Base-by-base conservation (phyloP, 2,888 invertebrate species). In the Cotesia congregata region DNA sequence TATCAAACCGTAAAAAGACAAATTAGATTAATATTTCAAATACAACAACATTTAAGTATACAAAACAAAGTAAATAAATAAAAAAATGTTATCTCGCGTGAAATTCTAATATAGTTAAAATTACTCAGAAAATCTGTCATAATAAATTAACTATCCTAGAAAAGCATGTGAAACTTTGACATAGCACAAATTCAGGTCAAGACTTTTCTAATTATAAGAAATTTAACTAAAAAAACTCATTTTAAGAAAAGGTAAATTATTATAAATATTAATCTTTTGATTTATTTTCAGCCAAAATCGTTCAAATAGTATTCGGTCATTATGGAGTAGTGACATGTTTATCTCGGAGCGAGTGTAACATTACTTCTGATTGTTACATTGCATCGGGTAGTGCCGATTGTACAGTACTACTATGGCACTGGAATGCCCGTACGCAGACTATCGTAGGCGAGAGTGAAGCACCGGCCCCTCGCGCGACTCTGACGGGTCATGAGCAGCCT, bases 301-400 rank as follows among this genome's bases (percentile, higher is more conserved):
- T 97, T 67, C 99, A 99, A 91, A 98, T 99, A 83, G 95, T 99
- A 74, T 99, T 98, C 91, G 99, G 99, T 0, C 99, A 99, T 91
- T 98, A 98, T 90, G 99, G 98, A 80, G 97, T 99, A 74, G 99
- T 99, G 83, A 99, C 99, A 9, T 99, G 99, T 90, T 92, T 99
- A 83, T 97, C 98, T 0, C 93, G 99, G 71, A 98, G 98, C 1
- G 99, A 99, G 90, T 98, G 98, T 90, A 98, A 98, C 91, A 97
- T 99, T 82, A 98, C 97, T n/a, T 97, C 97, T 0, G 99, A 99
- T 91, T 99, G 99, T 90, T 99, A 99, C 91, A 95, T 99, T 83
- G 98, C 98, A 0, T 98, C 98, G 0, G 99, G 99, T 30, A 97
- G 98, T 38, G 96, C 97, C 69, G 99, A 99, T 91, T 99, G 99